phyloP scores from a whole-genome alignment of 2,888 invertebrate species.

The Scaptomyza flava region DNA sequence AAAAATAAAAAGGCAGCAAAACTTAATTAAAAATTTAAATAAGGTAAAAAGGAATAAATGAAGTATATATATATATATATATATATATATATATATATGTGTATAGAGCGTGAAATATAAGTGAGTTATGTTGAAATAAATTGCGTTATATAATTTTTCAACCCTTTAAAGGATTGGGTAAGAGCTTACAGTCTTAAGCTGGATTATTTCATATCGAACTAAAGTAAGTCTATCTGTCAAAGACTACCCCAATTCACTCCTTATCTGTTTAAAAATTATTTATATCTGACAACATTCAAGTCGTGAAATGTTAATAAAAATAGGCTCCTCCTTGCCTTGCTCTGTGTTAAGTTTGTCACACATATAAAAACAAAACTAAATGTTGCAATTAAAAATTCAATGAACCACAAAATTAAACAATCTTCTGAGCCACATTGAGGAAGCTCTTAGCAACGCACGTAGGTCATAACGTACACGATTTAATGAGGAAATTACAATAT shows the following conservation, averaged over 20 bases:
- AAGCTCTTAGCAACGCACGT: constrained; percentile 58
- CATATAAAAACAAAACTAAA: constrained; percentile 4
- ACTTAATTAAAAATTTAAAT: constrained; percentile 15
- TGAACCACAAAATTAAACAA: constrained; percentile 36
- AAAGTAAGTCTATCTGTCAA: neutral
- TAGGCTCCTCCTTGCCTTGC: neutral
- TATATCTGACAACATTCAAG: too few relatives aligned
- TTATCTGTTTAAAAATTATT: too few relatives aligned
- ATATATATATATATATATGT: too few relatives aligned
- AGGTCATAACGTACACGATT: constrained; percentile 68
- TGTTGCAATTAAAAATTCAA: constrained; percentile 44
- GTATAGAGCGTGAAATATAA: constrained; percentile 34
- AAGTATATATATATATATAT: too few relatives aligned
- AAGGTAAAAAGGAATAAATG: constrained; percentile 6
- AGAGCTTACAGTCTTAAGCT: constrained; percentile 12
- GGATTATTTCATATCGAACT: neutral
- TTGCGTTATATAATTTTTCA: constrained; percentile 28
- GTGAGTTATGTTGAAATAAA: constrained; percentile 15
- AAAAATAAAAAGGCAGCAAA: constrained; percentile 1
- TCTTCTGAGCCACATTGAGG: constrained; percentile 39
- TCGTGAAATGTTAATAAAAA: neutral
- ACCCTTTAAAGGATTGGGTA: constrained; percentile 9
- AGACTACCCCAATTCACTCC: too few relatives aligned
- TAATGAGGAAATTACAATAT: constrained; percentile 36
- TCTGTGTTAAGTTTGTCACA: neutral